Evolutionary conservation across 2,888 invertebrate species (phyloP), one percentile per base, ranked within the genome.

Genomic region (Rotaria sp.): DNA sequence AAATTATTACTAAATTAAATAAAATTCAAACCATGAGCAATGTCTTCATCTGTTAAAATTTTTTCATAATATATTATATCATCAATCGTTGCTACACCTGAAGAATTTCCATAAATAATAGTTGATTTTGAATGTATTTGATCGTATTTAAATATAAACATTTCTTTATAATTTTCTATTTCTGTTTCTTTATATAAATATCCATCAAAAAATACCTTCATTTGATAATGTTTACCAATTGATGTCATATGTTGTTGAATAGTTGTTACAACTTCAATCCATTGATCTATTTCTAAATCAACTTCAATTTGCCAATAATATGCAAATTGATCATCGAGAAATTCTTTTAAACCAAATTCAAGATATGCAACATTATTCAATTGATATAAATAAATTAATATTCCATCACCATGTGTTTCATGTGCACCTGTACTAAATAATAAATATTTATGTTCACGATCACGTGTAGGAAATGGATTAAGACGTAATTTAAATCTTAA

Each of bases 261-360:
- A 45, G 15, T 45, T 0, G 26, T 45, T 11, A 80, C 45, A 26
- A 80, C 7, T 45, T 80, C 80, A 80, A 80, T n/a, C 80, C 45
- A 80, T 80, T 45, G 8, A 45, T 80, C 45, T 11, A 45, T n/a
- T n/a, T 80, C 41, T 41, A 80, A 80, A 80, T 80, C 80, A 45
- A 5, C 45, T 80, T 80, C 80, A 26, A 80, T n/a, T 24, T 80
- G 26, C 80, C 80, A 80, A 80, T 80, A 80, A 15, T 18, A 80
- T 13, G 45, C 80, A 45, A 45, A 21, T n/a, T 80, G 80, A 80
- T 80, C 80, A 45, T 80, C 45, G 5, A n/a, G 26, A 45, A 80
- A 80, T 45, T 80, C 80, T 80, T 80, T 80, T n/a, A 80, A 45
- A 80, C 80, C 80, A 45, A 80, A 45, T 13, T 80, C 80, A 24